Evolutionary conservation across 2,888 invertebrate species (phyloP), one percentile per base, ranked within the genome.

Genomic region (Chaetogeoica ovagalla): DNA sequence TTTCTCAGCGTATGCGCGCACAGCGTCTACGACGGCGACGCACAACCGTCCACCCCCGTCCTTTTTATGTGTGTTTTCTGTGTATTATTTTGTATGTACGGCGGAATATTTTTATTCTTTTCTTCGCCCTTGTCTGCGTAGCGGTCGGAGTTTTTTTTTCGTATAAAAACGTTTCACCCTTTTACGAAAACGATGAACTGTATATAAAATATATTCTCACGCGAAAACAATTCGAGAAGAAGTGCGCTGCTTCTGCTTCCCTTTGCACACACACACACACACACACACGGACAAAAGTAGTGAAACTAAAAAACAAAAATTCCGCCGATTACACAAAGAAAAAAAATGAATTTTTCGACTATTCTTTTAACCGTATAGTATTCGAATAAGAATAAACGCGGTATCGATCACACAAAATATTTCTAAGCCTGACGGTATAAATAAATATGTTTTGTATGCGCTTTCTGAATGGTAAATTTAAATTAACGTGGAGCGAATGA

Each of bases 11-110:
- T 4, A 30, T 4, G 30, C 30, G 4, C 55, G 19, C 55, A 21
- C 55, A 77, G 39, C 19, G 39, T 70, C 23, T 59, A 69, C 55
- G 52, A 55, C 70, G 70, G n/a, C 76, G 19, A 3, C 23, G 13
- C 62, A 0, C 30, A 1, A 0, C 3, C 48, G 13, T 21, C n/a
- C 17, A 1, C 63, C 39, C 23, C 19, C 19, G 19, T 21, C 62
- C 77, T 70, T 60, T 76, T 79, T 79, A 63, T 79, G 63, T 63
- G 69, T 70, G 63, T 55, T 70, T 62, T 60, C 23, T 60, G 39
- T 52, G 76, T 77, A 52, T 70, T 37, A 39, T 30, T 30, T 30
- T 30, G 30, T 30, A 4, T 37, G 19, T 52, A 69, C 39, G 60
- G 62, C 13, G 48, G 37, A 63, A 62, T 66, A 19, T 57, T 9